Base-by-base conservation (phyloP, 2,888 invertebrate species). In the Orchesellides sinensis region DNA sequence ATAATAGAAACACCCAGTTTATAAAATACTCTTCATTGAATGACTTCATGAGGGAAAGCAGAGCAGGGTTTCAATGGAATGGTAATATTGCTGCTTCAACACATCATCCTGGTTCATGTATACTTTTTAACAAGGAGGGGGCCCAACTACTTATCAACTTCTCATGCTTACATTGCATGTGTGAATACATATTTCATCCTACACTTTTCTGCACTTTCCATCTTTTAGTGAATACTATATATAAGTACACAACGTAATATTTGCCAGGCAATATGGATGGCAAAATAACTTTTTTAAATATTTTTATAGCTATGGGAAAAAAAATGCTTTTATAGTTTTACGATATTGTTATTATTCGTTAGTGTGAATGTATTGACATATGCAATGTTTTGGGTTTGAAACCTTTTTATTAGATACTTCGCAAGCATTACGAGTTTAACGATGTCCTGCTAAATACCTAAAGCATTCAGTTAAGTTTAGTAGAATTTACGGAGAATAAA, bases 1-100 rank as follows among this genome's bases (percentile, higher is more conserved):
- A 40, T 40, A 40, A 40, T n/a, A 40, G 23, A 65, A 35, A 29
- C 23, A n/a, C n/a, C n/a, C n/a, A n/a, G n/a, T n/a, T n/a, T n/a
- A n/a, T n/a, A n/a, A n/a, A n/a, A 49, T 19, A 52, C 49, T 19
- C 68, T 56, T 70, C 35, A 29, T 52, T 35, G 54, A 69, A 69
- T 66, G 68, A 68, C 25, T 56, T 25, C 14, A 56, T 56, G 56
- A 54, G 23, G 27, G 12, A 25, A 1, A 12, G 23, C 12, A 56
- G 23, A 56, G 40, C n/a, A 14, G 40, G 1, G 56, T 23, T 56
- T 12, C 25, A 25, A 27, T 56, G 56, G 56, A 12, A 56, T 56
- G 56, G 40, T 40, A 40, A 40, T 40, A 40, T 8, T 40, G 10
- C 40, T 40, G n/a, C 40, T 40, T 40, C 4, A 40, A n/a, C 40